These are phyloP conservation scores for Aegotheles bennettii DNA, from an alignment of 2,113 vertebrate species.

Conservation along the genomic window DNA sequence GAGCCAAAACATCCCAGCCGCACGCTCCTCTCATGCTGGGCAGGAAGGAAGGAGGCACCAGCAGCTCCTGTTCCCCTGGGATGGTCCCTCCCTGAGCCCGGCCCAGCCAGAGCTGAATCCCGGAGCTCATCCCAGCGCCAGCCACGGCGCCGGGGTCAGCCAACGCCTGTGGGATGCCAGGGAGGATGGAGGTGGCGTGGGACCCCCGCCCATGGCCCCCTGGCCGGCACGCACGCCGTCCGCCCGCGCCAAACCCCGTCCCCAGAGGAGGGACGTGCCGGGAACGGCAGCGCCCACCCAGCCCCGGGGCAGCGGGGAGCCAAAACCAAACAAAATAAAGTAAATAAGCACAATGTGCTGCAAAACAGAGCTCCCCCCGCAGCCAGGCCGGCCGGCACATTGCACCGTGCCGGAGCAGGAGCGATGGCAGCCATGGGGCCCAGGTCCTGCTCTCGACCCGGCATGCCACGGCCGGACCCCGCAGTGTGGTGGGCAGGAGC, in stretches of 20 bases:
- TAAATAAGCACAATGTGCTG: background rate
- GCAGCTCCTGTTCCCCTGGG: background rate
- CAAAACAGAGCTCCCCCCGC: rapidly evolving
- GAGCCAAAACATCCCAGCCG: conserved; percentile 49
- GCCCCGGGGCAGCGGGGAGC: background rate
- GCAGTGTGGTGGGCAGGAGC: rapidly evolving
- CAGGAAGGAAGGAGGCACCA: conserved; percentile 57
- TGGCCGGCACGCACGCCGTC: background rate
- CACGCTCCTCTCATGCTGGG: background rate
- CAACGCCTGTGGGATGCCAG: background rate
- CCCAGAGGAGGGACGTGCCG: background rate
- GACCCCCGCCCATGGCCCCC: background rate
- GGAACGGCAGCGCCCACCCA: background rate
- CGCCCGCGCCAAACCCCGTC: rapidly evolving
- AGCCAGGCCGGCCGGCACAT: background rate
- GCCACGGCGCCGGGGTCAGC: background rate
- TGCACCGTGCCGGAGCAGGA: background rate
- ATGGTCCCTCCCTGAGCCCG: background rate
- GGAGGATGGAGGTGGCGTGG: no score
- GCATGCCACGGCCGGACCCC: no score
- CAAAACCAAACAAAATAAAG: background rate
- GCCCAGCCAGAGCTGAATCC: background rate
- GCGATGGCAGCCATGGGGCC: rapidly evolving
- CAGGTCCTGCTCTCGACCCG: background rate
- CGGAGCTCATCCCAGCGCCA: background rate